Conservation (phyloP, 2,888 invertebrate genomes). For the Mythimna pallens region DNA sequence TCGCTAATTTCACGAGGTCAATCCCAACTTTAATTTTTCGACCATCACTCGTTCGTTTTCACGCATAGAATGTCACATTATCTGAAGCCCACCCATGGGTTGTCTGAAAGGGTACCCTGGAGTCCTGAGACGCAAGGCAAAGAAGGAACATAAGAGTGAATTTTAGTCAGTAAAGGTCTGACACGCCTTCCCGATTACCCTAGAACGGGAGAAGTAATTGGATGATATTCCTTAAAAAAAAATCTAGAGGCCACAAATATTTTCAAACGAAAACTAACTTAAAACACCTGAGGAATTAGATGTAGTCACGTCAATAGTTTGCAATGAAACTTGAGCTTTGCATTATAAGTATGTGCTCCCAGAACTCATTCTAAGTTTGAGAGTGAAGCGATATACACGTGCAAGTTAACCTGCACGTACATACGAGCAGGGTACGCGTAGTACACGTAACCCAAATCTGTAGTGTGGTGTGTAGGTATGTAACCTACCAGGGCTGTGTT, state of each 20-base stretch:
- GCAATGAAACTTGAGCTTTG: slow-evolving; percentile 17
- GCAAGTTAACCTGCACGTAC: neutral
- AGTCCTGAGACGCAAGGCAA: too few species aligned
- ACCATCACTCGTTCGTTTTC: too few species aligned
- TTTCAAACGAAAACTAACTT: neutral
- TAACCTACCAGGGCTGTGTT: neutral
- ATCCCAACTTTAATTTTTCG: too few species aligned
- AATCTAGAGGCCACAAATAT: neutral
- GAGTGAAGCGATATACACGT: neutral
- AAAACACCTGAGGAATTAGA: neutral
- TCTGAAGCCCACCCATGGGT: too few species aligned
- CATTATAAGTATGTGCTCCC: slow-evolving; percentile 7
- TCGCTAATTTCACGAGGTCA: too few species aligned
- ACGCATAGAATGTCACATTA: too few species aligned
- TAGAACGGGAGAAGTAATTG: too few species aligned
- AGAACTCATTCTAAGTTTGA: slow-evolving; percentile 26
- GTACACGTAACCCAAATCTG: neutral
- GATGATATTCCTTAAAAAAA: too few species aligned
- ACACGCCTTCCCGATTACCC: too few species aligned
- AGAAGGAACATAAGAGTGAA: too few species aligned
- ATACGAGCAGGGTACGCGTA: neutral
- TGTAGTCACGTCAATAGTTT: neutral
- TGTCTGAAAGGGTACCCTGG: too few species aligned
- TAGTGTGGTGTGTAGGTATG: neutral
- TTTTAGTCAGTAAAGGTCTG: too few species aligned